Evolutionary conservation across 2,888 invertebrate species (phyloP), one percentile per base, ranked within the genome.

Genomic region (Ophion obscuratus): DNA sequence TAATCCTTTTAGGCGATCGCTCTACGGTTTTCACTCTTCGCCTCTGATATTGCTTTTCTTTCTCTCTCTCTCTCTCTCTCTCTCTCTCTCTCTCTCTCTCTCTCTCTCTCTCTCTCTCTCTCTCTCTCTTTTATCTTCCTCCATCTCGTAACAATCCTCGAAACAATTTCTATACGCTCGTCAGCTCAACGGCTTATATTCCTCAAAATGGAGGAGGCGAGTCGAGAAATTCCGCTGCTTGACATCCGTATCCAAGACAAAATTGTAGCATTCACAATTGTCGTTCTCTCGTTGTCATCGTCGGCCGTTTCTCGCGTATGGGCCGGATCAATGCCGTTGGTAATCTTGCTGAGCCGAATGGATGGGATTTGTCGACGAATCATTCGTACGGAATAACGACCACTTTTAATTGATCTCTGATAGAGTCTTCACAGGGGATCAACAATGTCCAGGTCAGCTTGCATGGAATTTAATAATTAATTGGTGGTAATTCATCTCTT

Each of bases 1-100:
- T 87, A 87, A 87, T 87, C 87, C 87, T 87, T 87, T 87, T 84
- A 87, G 84, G 59, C 59, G 62, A 84, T 76, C 79, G 71, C 82
- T 80, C 82, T 61, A 82, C 73, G 82, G 71, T 78, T 84, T 75
- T 84, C 84, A 80, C 79, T 87, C 84, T 75, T 78, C 78, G 76
- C 73, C 61, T 75, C 78, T 77, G 20, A 62, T 71, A 66, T 64
- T 61, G n/a, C n/a, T 64, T 40, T 40, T 62, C 36, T 70, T 27
- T 77, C 40, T 47, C 61, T 31, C 40, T 31, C 20, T 57, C 47
- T 31, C 66, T 20, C 44, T 2, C 53, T 11, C 53, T 44, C 73
- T 70, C 27, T 71, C 47, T 11, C 20, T 40, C 24, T 77, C 31
- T 74, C 61, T 77, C 40, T 64, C 57, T 79, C 80, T 75, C 47